These are phyloP conservation scores for Rhysida immarginata DNA, from an alignment of 1,140 invertebrate genomes.

Conservation along the genomic window DNA sequence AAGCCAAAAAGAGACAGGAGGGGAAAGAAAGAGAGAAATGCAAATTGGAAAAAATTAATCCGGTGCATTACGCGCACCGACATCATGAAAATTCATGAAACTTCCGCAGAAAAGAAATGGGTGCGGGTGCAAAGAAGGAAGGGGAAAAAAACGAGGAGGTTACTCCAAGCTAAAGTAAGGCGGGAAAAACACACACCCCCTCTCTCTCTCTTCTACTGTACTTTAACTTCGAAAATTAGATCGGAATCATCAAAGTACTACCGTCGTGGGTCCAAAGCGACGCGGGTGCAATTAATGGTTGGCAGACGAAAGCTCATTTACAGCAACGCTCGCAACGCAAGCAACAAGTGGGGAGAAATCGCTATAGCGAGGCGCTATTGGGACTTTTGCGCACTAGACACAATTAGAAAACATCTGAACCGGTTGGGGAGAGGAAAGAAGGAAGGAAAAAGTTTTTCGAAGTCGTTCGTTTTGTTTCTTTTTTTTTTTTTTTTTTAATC, in stretches of 20 bases:
- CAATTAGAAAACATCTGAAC: background rate
- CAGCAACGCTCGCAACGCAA: too few species aligned
- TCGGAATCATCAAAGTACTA: background rate
- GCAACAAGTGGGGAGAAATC: background rate
- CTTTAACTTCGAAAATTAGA: background rate
- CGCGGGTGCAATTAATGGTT: background rate
- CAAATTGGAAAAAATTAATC: slow-evolving; percentile 5
- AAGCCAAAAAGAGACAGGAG: background rate
- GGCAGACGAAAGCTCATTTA: background rate
- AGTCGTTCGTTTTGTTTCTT: too few species aligned
- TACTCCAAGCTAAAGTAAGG: background rate
- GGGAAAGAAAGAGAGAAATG: background rate
- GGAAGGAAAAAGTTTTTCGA: too few species aligned
- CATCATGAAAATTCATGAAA: slow-evolving; percentile 3
- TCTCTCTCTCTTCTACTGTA: background rate
- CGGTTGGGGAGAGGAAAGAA: background rate
- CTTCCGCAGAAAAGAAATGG: background rate
- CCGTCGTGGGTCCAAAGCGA: background rate
- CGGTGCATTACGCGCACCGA: background rate
- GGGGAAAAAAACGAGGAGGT: background rate
- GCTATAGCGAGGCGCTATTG: too few species aligned
- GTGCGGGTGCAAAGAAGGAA: background rate
- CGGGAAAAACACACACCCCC: background rate
- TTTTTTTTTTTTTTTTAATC: too few species aligned
- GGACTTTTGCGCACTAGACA: background rate